Evolutionary conservation across 2,113 vertebrate species (phyloP), one percentile per base, ranked within the genome.

Genomic region (Perca schrenkii): DNA sequence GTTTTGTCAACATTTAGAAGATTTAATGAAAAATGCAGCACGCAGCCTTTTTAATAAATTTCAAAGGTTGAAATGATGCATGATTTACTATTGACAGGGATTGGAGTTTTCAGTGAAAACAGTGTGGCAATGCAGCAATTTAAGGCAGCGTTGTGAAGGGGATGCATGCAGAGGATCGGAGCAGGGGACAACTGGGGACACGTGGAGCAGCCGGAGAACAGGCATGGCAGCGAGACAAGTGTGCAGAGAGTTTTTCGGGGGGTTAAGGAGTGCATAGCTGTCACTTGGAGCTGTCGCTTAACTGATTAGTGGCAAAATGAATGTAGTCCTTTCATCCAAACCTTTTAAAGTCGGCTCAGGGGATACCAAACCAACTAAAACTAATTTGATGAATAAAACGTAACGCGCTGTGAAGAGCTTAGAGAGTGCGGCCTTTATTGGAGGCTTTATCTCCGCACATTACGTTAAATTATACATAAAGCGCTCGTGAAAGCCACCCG

Each of bases 341-440:
- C 93, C 93, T 94, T 94, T 94, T 93, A 94, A 94, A 94, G 93
- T 83, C 82, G 87, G 90, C 94, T 92, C 93, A 84, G 79, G 93
- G 94, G 91, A 94, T 86, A 90, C 89, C 90, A 93, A 90, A 89
- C 89, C 89, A 91, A 94, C 90, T 90, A 88, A 90, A 93, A 92
- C 89, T 95, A 94, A 95, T 95, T 93, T 95, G 93, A 94, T 92
- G 93, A 95, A 95, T 94, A 94, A 94, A 95, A 90, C 40, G 81
- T 94, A 94, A 95, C 89, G 92, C 74, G 89, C 88, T 93, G 80
- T 94, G 91, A 95, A 93, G 92, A 89, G 88, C 90, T 94, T 87
- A 91, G 87, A 90, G 90, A 89, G 87, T 72, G 73, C 73, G 46
- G 91, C 86, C 89, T 80, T 89, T 91, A 89, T 91, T 93, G 74